phyloP scores from a whole-genome alignment of 2,797 vertebrate genomes.

The Pachyuromys duprasi region DNA sequence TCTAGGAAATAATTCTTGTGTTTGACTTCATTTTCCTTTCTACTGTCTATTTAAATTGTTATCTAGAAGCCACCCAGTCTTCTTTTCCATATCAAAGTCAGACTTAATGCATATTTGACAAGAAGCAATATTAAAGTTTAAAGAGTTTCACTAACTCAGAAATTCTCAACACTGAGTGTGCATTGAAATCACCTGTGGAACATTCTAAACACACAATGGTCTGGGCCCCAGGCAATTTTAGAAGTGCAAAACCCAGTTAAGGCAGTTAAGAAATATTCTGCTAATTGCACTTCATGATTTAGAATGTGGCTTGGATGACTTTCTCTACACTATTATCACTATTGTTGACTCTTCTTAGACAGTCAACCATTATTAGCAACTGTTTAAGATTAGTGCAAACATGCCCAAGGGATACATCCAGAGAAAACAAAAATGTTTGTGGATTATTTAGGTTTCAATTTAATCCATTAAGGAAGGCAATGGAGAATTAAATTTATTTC shows the following conservation, averaged over 20 bases:
- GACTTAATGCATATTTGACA: constrained; percentile 76
- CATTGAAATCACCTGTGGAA: not conserved
- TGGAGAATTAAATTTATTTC: constrained; percentile 52
- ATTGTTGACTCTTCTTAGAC: not conserved
- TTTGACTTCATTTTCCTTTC: constrained; percentile 76
- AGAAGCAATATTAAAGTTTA: constrained; percentile 71
- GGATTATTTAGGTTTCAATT: constrained; percentile 30
- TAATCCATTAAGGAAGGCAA: constrained; percentile 33
- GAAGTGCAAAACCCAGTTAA: not conserved
- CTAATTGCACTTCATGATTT: constrained; percentile 14
- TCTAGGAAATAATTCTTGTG: constrained; percentile 72
- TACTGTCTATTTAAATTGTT: constrained; percentile 74
- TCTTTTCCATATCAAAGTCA: constrained; percentile 75
- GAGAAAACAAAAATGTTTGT: constrained; percentile 46
- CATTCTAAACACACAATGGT: not conserved
- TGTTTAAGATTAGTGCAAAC: constrained; percentile 10
- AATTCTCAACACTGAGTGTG: constrained; percentile 59
- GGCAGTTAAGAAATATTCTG: constrained; percentile 21
- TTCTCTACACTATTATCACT: constrained; percentile 31
- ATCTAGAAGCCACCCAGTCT: constrained; percentile 70
- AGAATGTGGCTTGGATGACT: constrained; percentile 8
- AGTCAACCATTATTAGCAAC: not conserved
- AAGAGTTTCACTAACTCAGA: constrained; percentile 74
- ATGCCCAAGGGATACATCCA: not conserved
- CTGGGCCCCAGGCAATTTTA: constrained; percentile 2